Percentiles rank a stretch among this genome's conserved stretches.
Evolutionary conservation across 2,113 vertebrate genomes (phyloP).

Genomic region (Macquaria australasica): DNA sequence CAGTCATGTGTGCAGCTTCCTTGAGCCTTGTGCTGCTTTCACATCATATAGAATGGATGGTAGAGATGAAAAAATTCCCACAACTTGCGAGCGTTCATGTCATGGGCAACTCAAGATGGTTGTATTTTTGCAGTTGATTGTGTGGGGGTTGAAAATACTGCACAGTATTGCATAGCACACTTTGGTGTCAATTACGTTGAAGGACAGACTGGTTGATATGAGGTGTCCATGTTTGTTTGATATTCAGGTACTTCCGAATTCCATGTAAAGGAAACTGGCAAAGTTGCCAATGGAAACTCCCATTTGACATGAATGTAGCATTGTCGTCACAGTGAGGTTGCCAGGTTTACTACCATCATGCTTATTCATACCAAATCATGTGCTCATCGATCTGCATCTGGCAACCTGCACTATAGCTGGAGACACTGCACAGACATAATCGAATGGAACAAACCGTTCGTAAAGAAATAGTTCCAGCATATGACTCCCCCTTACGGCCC

Average conservation of each 20-base stretch:
- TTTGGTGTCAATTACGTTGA: neutral
- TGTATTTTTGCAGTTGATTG: neutral
- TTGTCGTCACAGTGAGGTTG: neutral
- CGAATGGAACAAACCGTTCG: neutral
- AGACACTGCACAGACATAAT: neutral
- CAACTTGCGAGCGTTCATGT: too few species aligned
- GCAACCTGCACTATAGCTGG: neutral
- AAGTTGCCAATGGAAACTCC: neutral
- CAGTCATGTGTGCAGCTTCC: neutral
- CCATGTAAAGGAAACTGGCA: neutral
- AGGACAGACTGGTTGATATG: neutral
- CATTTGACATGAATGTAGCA: neutral
- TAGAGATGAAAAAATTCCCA: neutral
- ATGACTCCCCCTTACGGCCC: neutral
- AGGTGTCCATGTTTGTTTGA: neutral
- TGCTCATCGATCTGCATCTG: neutral
- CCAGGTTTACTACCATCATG: neutral
- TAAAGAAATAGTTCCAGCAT: neutral
- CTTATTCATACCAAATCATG: neutral
- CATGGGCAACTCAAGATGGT: neutral
- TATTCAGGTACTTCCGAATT: neutral
- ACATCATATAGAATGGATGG: neutral
- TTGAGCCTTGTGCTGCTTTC: too few species aligned
- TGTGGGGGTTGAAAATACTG: neutral
- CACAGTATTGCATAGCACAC: neutral